Evolutionary conservation across 2,888 invertebrate genomes (phyloP).

Genomic region (Sarcophaga subvicina): DNA sequence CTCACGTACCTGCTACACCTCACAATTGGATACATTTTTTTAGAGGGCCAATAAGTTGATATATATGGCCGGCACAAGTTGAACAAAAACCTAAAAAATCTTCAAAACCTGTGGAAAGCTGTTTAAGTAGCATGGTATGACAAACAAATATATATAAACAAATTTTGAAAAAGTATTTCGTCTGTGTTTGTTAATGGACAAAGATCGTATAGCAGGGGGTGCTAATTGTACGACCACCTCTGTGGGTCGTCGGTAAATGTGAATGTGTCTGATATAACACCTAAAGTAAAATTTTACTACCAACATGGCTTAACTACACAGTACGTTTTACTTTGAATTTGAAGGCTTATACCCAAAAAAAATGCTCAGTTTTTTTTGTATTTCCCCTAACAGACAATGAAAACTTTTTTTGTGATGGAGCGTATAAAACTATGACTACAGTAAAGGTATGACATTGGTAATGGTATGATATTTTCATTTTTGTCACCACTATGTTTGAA

Average conservation of each 20-base stretch:
- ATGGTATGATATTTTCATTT: slow-evolving; percentile 17
- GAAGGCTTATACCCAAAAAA: slow-evolving; percentile 6
- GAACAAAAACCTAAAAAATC: too few species aligned
- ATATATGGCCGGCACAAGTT: too few species aligned
- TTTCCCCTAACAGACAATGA: slow-evolving; percentile 13
- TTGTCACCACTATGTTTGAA: slow-evolving; percentile 24
- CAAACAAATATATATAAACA: too few species aligned
- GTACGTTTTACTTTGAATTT: slow-evolving; percentile 26
- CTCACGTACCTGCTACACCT: too few species aligned
- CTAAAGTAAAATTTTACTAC: slow-evolving; percentile 20
- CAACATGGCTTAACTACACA: background rate
- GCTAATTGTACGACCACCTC: too few species aligned
- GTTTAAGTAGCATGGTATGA: too few species aligned
- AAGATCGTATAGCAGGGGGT: too few species aligned
- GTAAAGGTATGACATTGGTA: background rate
- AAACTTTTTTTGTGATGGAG: background rate
- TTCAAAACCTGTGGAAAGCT: too few species aligned
- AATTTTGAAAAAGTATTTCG: too few species aligned
- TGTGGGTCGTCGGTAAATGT: background rate
- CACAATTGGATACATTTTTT: too few species aligned
- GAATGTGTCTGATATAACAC: slow-evolving; percentile 7
- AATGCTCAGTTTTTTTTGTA: background rate
- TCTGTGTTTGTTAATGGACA: too few species aligned
- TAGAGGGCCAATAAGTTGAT: too few species aligned
- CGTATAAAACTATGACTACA: background rate